Conservation (phyloP, 1,140 invertebrate genomes). For the Arctopsyche grandis region DNA sequence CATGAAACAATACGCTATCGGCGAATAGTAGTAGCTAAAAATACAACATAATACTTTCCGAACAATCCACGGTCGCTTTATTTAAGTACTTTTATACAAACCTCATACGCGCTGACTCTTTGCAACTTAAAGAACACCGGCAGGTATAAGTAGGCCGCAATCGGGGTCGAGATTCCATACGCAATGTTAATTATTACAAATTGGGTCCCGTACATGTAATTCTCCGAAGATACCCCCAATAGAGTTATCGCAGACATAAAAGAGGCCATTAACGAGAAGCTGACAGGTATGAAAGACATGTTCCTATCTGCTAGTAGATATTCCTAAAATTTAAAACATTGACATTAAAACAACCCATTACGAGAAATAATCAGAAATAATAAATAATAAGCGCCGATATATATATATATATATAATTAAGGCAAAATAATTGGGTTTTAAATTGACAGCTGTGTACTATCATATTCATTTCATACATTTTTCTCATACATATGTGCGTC, state of each 20-base stretch:
- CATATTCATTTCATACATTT: no score
- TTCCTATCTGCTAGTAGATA: conserved; percentile 83
- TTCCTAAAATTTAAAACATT: conserved; percentile 69
- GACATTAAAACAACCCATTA: neutral
- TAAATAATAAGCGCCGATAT: no score
- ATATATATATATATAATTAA: no score
- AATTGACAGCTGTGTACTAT: no score
- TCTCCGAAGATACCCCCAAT: conserved; percentile 89
- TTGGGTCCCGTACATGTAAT: conserved; percentile 84
- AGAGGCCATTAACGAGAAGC: conserved; percentile 89
- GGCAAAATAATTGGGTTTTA: no score
- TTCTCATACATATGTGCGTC: no score
- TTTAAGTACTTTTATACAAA: conserved; percentile 60
- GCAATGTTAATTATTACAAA: conserved; percentile 86
- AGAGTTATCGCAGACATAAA: conserved; percentile 95
- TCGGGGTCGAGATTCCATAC: conserved; percentile 83
- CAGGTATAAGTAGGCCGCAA: conserved; percentile 83
- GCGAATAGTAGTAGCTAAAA: neutral
- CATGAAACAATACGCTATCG: neutral
- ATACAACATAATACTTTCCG: neutral
- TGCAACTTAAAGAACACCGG: conserved; percentile 90
- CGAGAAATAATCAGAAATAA: conserved; percentile 12
- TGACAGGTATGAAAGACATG: conserved; percentile 82
- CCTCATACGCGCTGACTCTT: conserved; percentile 87
- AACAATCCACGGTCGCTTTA: neutral